phyloP scores from a whole-genome alignment of 2,113 vertebrate species.

The Solea senegalensis region DNA sequence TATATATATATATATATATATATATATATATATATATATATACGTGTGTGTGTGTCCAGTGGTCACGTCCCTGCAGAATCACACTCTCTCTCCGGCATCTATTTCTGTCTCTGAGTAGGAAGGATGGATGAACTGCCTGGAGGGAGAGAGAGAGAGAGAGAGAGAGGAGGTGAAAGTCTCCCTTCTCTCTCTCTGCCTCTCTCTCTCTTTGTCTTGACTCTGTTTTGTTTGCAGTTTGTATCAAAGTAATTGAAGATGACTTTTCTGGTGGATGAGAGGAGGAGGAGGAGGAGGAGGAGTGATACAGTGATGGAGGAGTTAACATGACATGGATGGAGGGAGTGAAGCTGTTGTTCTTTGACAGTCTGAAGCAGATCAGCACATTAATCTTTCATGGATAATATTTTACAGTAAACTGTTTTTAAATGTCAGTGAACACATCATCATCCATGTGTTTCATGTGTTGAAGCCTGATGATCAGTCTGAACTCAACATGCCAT shows the following conservation, averaged over 20 bases:
- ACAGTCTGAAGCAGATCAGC: too few species aligned
- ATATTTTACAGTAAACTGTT: too few species aligned
- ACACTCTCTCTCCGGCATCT: slow-evolving; percentile 56
- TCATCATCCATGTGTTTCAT: too few species aligned
- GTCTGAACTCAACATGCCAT: too few species aligned
- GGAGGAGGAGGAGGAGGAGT: neutral
- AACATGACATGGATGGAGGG: neutral
- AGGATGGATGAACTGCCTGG: slow-evolving; percentile 52
- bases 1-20: neutral
- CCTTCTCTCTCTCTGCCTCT: neutral
- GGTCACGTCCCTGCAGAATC: slow-evolving; percentile 62
- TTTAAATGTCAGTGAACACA: too few species aligned
- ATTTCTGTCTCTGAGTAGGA: slow-evolving; percentile 72
- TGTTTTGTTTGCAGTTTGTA: slow-evolving; percentile 24
- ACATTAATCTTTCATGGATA: too few species aligned
- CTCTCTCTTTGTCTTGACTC: neutral
- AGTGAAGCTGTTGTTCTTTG: neutral
- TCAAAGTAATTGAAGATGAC: slow-evolving; percentile 42
- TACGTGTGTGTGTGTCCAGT: slow-evolving; percentile 26
- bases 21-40: slow-evolving; percentile 4
- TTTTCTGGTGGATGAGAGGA: too few species aligned
- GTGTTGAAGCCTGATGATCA: too few species aligned
- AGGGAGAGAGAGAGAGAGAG: slow-evolving; percentile 39
- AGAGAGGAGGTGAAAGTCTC: neutral
- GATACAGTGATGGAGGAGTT: too few species aligned